Base-by-base conservation (phyloP, 1,140 invertebrate genomes). In the Drosophila subobscura region DNA sequence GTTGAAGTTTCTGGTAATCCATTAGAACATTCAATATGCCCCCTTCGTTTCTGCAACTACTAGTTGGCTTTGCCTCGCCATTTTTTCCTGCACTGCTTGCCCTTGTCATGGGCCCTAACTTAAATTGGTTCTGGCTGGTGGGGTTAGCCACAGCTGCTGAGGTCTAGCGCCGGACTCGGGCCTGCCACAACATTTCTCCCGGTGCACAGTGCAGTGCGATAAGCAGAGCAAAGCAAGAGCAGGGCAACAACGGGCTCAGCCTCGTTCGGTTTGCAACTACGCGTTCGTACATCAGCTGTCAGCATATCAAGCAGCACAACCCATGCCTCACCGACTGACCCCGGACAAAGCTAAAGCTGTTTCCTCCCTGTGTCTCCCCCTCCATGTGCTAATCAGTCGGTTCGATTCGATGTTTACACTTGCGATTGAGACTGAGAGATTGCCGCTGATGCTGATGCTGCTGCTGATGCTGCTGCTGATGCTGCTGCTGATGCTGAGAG, bases 281-380 rank as follows among this genome's bases (percentile, higher is more conserved):
- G 14, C n/a, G 14, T 22, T 20, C 42, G 23, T 44, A 42, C 46
- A 27, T 50, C 56, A 72, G 73, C 74, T 66, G 72, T 40, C 65
- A 61, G 53, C 52, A 51, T 50, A 55, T 49, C 57, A 42, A 44
- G 22, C 44, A 40, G 63, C 40, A 68, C 59, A 72, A 46, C 45
- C 47, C 58, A 59, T 12, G 29, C 51, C 33, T 40, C 33, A 63
- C 47, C 53, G 59, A 85, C 59, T 79, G 72, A 85, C 77, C 80
- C 56, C 60, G 52, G 40, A 59, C 22, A 25, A 29, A 74, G 44
- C 56, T 20, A 20, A 20, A 20, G 16, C 16, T 20, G 16, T 20
- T 20, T 20, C 1, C 16, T 20, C 55, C 56, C 54, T 54, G 58
- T 64, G 42, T 8, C 41, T 4, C 5, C 54, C 10, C 22, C 25